Evolutionary conservation across 2,888 invertebrate genomes (phyloP).

Genomic region (Luperina nickerlii): DNA sequence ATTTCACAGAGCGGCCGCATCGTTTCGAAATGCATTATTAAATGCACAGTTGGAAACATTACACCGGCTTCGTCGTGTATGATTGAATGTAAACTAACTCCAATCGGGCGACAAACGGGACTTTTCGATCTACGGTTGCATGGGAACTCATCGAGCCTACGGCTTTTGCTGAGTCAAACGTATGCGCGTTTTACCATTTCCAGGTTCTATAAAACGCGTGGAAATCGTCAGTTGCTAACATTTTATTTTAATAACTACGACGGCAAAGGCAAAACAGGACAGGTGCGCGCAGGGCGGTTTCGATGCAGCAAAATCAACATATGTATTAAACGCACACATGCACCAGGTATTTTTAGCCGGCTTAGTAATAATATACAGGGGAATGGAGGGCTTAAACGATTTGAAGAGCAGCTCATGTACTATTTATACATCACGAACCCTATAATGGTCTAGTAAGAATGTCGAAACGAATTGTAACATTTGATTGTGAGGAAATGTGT

Average conservation of each 20-base stretch:
- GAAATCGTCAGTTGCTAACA: slow-evolving; percentile 29
- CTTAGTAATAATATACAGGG: slow-evolving; percentile 75
- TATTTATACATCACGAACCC: slow-evolving; percentile 71
- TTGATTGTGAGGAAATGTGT: slow-evolving; percentile 73
- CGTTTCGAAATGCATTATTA: slow-evolving; percentile 89
- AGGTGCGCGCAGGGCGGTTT: slow-evolving; percentile 79
- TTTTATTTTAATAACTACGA: slow-evolving; percentile 55
- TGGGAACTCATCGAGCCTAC: slow-evolving; percentile 69
- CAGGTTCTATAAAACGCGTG: slow-evolving; percentile 7
- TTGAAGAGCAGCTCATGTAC: slow-evolving; percentile 72
- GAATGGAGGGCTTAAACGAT: slow-evolving; percentile 73
- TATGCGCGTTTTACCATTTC: neutral
- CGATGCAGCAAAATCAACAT: slow-evolving; percentile 75
- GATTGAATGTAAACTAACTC: slow-evolving; percentile 82
- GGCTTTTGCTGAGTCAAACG: slow-evolving; percentile 35
- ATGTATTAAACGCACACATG: slow-evolving; percentile 76
- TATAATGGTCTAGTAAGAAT: slow-evolving; percentile 58
- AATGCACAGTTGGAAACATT: slow-evolving; percentile 87
- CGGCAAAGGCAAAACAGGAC: slow-evolving; percentile 76
- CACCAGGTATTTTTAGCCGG: slow-evolving; percentile 81
- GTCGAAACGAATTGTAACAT: slow-evolving; percentile 69
- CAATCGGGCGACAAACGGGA: slow-evolving; percentile 69
- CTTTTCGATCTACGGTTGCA: slow-evolving; percentile 67
- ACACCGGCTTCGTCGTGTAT: slow-evolving; percentile 74
- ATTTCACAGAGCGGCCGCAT: slow-evolving; percentile 87